phyloP scores from a whole-genome alignment of 2,888 invertebrate genomes.

The Ecliptopera silaceata region DNA sequence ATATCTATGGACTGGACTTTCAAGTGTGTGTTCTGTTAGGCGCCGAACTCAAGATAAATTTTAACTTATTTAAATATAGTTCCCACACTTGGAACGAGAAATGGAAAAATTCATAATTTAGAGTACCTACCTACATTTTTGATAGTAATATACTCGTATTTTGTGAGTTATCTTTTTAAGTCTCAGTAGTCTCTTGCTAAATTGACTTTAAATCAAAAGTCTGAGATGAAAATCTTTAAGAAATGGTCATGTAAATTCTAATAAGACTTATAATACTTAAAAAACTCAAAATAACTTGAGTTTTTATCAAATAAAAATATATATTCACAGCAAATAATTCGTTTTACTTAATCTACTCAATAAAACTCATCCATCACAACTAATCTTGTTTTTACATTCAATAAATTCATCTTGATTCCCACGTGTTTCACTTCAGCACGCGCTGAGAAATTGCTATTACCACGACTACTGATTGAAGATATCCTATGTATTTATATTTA shows the following conservation, averaged over 20 bases:
- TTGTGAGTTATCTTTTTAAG: too few species aligned
- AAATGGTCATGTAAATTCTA: too few species aligned
- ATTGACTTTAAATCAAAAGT: too few species aligned
- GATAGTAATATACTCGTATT: too few species aligned
- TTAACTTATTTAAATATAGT: slow-evolving; percentile 19
- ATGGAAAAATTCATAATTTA: neutral
- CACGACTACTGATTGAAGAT: slow-evolving; percentile 57
- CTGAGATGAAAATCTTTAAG: too few species aligned
- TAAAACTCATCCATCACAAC: slow-evolving; percentile 4
- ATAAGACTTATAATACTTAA: too few species aligned
- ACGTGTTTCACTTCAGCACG: slow-evolving; percentile 41
- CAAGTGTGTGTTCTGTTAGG: slow-evolving; percentile 11
- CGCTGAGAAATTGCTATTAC: slow-evolving; percentile 44
- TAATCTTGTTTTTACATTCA: slow-evolving; percentile 9
- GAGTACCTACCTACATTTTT: too few species aligned
- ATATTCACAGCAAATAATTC: too few species aligned
- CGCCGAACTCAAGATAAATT: slow-evolving; percentile 16
- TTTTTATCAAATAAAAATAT: neutral
- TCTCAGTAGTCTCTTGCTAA: too few species aligned
- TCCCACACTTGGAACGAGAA: slow-evolving; percentile 15
- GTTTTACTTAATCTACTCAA: neutral
- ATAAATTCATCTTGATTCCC: slow-evolving; percentile 23
- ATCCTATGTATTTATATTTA: slow-evolving; percentile 47
- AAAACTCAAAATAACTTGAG: too few species aligned
- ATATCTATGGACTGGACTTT: neutral